Percentiles rank a stretch among this genome's conserved stretches.
These are phyloP conservation scores for Nycticebus coucang DNA, from an alignment of 2,113 vertebrate genomes.

Conservation along the genomic window DNA sequence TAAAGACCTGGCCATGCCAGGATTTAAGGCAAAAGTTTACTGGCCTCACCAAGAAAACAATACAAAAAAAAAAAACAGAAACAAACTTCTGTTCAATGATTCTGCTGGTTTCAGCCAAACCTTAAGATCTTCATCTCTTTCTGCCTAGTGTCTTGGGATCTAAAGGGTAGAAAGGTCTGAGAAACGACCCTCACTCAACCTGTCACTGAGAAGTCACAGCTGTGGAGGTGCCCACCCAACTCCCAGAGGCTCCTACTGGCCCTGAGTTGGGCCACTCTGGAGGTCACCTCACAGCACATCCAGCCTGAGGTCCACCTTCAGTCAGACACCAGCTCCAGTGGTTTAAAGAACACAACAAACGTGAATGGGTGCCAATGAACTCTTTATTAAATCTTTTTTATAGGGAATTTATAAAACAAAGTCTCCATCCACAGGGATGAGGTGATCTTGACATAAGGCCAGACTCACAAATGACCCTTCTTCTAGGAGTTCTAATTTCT, in stretches of 20 bases:
- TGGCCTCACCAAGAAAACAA: not conserved
- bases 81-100: not conserved
- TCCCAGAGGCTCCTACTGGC: too few relatives aligned
- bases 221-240: rapidly evolving
- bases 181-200: not conserved
- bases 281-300: not conserved
- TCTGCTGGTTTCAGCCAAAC: not conserved
- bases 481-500: not conserved
- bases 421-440: not conserved
- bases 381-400: not conserved
- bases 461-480: not conserved
- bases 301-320: not conserved
- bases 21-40: not conserved
- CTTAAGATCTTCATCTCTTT: not conserved
- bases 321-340: rapidly evolving
- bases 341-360: not conserved
- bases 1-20: not conserved
- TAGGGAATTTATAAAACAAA: rapidly evolving
- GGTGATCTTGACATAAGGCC: not conserved
- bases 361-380: not conserved
- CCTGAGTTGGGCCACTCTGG: rapidly evolving
- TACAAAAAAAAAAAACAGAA: slow-evolving; percentile 47
- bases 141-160: not conserved
- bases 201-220: not conserved
- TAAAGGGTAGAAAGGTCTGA: not conserved